Evolutionary conservation across 35 echinoderm and acorn worm genomes (phyloP), one percentile per base, ranked within the genome.

Genomic region (Diadema setosum): DNA sequence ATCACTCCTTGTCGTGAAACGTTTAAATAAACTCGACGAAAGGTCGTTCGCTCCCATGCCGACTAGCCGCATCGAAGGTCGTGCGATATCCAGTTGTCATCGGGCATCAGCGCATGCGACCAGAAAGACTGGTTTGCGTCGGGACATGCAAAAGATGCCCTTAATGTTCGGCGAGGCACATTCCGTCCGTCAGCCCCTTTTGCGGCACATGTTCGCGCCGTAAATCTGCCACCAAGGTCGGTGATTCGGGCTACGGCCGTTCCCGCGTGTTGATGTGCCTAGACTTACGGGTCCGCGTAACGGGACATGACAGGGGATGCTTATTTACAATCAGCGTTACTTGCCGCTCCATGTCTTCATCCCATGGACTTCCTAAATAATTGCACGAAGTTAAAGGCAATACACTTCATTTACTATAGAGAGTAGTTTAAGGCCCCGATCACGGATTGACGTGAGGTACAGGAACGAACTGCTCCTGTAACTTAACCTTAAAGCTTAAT

Each of bases 21-120:
- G 37, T 67, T 67, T 67, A 67, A 67, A 67, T 67, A 67, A n/a
- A 67, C 63, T 67, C 63, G 37, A 67, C 63, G 37, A 67, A 33
- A 26, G 63, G 12, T 34, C 26, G 30, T 34, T 15, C 63, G 12
- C 37, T 34, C 25, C 37, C 63, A 34, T 67, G 27, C 63, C 4
- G 20, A 67, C 30, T 67, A 67, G 37, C 63, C 63, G 30, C 63
- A 34, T 34, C 63, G 63, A 67, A 67, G 63, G 63, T 33, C 63
- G 63, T 7, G 16, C 15, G n/a, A 14, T 34, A 16, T 26, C 63
- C 63, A 67, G 63, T 67, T 67, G 63, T 67, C 63, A 34, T 6
- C 18, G 3, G 27, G 18, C 63, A 67, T 67, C 63, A 67, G 25
- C 63, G n/a, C 17, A 34, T 33, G 15, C n/a, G n/a, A n/a, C n/a